Base-by-base conservation (phyloP, 2,113 vertebrate genomes). In the Agelaius phoeniceus region DNA sequence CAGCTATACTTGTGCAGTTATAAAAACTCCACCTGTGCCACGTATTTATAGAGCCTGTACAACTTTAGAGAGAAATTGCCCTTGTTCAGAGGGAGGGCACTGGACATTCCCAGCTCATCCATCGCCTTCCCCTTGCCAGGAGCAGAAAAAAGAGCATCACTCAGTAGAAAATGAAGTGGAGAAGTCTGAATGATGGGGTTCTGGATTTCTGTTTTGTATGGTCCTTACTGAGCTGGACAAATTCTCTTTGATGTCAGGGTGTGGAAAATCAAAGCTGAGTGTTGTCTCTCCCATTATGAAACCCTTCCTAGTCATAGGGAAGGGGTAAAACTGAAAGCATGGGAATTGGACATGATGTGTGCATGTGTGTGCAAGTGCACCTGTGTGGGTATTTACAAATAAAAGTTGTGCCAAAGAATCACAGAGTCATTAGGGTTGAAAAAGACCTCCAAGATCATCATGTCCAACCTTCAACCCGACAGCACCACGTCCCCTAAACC, bases 1-100 rank as follows among this genome's bases (percentile, higher is more conserved):
- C 77, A 85, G 79, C 75, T 96, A 86, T 83, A 80, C 43, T 90
- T 71, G 82, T 83, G 48, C 61, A 51, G 59, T 63, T 83, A 67
- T 89, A 88, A 93, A 76, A 82, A 52, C 0, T 4, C 24, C 49
- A 90, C 75, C 79, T 88, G 68, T 88, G 92, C 63, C 63, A 66
- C 0, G 0, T 69, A 83, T 90, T 95, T 88, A 77, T 86, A 83
- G 79, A 86, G 17, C 30, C 68, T 30, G 9, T 43, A 46, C 13
- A 74, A 22, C 43, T 94, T 76, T 3, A 83, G 75, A 86, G 59
- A 62, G 85, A 83, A 92, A 69, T 16, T 58, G 26, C 11, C 46
- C 30, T 87, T 71, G 46, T 54, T 79, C 68, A 43, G 51, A 66
- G 35, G 1, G 15, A 76, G 58, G 28, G 10, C 48, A 43, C 43